These are phyloP conservation scores for Griposia aprilina DNA, from an alignment of 2,888 invertebrate genomes.

Conservation along the genomic window DNA sequence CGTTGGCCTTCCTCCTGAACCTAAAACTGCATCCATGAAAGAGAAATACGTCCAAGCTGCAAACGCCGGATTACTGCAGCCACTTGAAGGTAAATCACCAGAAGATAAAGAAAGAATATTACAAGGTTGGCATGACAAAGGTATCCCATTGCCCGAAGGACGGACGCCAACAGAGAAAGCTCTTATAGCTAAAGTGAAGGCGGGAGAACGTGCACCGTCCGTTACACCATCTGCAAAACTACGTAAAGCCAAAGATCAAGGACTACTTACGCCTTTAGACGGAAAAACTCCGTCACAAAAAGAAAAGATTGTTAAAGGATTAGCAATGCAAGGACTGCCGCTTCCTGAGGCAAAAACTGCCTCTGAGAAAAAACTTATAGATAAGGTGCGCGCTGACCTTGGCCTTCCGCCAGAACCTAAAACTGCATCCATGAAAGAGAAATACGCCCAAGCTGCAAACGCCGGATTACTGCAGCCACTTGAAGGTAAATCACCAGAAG, in stretches of 20 bases:
- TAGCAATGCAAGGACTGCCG: no score
- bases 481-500: no score
- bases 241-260: neutral
- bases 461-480: no score
- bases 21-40: neutral
- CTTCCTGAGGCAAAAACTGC: no score
- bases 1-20: neutral
- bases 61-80: neutral
- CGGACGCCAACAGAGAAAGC: constrained; percentile 15
- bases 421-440: no score
- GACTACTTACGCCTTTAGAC: neutral
- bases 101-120: neutral
- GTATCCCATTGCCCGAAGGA: constrained; percentile 1
- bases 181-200: constrained; percentile 31
- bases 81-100: neutral
- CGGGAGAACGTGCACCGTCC: constrained; percentile 12
- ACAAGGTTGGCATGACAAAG: neutral
- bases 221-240: neutral
- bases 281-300: no score
- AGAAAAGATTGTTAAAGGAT: no score
- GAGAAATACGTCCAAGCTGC: neutral
- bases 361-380: no score
- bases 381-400: no score
- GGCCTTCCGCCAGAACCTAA: no score
- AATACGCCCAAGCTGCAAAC: no score